These are phyloP conservation scores for Didymodactylos carnosus DNA, from an alignment of 2,888 invertebrate species.

Conservation along the genomic window DNA sequence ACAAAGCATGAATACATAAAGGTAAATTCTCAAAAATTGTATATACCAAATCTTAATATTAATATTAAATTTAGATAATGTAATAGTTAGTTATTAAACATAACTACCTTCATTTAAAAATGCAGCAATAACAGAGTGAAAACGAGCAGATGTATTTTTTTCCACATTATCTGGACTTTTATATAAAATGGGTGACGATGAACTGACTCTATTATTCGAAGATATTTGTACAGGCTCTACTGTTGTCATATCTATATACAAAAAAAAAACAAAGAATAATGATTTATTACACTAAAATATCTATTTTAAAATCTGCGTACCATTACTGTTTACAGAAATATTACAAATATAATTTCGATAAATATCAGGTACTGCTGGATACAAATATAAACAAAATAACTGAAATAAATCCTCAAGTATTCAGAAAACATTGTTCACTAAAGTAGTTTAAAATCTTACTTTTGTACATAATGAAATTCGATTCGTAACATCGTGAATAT, in stretches of 20 bases:
- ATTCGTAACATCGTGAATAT: slow-evolving; percentile 6
- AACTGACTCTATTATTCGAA: no score
- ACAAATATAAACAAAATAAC: not conserved
- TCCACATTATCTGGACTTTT: not conserved
- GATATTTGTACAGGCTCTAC: no score
- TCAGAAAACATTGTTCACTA: no score
- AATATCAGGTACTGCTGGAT: not conserved
- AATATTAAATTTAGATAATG: slow-evolving; percentile 13
- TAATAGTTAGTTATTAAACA: slow-evolving; percentile 10
- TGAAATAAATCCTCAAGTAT: not conserved
- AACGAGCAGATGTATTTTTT: not conserved
- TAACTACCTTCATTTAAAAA: not conserved
- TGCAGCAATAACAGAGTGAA: not conserved
- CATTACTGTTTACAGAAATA: not conserved
- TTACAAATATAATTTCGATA: not conserved
- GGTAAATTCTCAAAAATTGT: slow-evolving; percentile 52
- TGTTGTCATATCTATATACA: not conserved
- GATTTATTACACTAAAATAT: no score
- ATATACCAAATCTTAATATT: slow-evolving; percentile 45
- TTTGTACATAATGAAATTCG: slow-evolving; percentile 2
- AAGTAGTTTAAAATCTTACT: no score
- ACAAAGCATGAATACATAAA: slow-evolving; percentile 48
- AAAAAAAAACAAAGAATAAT: not conserved
- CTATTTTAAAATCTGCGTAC: no score
- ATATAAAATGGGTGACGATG: not conserved